phyloP scores from a whole-genome alignment of 1,140 invertebrate species.

The Acarapis woodi region DNA sequence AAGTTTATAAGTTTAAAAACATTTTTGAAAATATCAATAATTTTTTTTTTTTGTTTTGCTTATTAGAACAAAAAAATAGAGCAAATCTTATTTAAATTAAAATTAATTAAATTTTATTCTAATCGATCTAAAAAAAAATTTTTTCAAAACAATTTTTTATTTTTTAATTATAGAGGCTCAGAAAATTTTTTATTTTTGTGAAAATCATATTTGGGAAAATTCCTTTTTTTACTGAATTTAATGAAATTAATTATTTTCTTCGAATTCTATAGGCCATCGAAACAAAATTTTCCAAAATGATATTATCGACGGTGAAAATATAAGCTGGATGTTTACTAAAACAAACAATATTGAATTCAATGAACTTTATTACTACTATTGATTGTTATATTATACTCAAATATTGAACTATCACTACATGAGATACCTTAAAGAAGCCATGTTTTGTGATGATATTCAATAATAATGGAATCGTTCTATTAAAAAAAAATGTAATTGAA shows the following conservation, averaged over 20 bases:
- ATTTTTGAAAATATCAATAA: too few species aligned
- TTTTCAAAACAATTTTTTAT: too few species aligned
- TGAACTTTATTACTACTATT: slow-evolving; percentile 12
- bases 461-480: too few species aligned
- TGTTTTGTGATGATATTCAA: not conserved
- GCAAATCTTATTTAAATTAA: not conserved
- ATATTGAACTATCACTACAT: not conserved
- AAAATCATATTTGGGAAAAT: not conserved
- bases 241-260: not conserved
- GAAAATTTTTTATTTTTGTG: not conserved
- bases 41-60: too few species aligned
- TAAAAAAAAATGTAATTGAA: too few species aligned
- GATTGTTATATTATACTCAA: not conserved
- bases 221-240: too few species aligned
- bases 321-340: slow-evolving; percentile 10
- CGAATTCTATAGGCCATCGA: slow-evolving; percentile 3
- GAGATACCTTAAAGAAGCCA: not conserved
- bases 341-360: slow-evolving; percentile 9
- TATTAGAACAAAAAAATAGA: too few species aligned
- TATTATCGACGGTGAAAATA: slow-evolving; percentile 9
- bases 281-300: slow-evolving; percentile 8
- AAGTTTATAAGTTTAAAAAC: too few species aligned
- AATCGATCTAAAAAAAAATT: not conserved
- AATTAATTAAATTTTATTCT: not conserved
- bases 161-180: too few species aligned